Percentiles rank a stretch among this genome's conserved stretches.
Evolutionary conservation across 2,888 invertebrate genomes (phyloP).

Genomic region (Tetragnatha montana): DNA sequence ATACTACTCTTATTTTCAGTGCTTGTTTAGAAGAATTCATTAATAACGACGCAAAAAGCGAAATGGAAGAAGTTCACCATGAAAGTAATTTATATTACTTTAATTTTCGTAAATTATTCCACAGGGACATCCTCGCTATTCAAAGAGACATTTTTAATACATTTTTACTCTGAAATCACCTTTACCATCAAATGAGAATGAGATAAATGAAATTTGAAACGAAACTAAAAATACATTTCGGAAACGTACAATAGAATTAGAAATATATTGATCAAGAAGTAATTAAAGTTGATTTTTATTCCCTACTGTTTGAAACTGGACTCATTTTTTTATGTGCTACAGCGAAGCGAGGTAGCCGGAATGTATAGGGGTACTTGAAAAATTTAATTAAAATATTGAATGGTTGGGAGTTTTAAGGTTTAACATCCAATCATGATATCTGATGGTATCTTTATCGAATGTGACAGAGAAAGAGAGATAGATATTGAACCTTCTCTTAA

Average conservation of each 20-base stretch:
- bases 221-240: neutral
- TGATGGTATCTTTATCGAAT: neutral
- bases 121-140: neutral
- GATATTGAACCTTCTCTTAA: neutral
- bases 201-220: neutral
- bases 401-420: neutral
- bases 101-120: neutral
- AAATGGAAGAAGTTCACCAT: neutral
- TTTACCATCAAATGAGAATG: neutral
- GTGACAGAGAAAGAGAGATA: neutral
- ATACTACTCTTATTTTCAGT: neutral
- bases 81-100: neutral
- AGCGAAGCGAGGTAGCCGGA: neutral
- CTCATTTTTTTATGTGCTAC: neutral
- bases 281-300: constrained; percentile 28
- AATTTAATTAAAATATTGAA: constrained; percentile 38
- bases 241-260: neutral
- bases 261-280: constrained; percentile 29
- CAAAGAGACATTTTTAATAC: neutral
- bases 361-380: neutral
- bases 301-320: neutral
- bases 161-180: neutral
- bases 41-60: neutral
- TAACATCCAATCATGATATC: neutral
- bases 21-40: neutral